Evolutionary conservation across 2,113 vertebrate genomes (phyloP).

Genomic region (Panthera uncia): DNA sequence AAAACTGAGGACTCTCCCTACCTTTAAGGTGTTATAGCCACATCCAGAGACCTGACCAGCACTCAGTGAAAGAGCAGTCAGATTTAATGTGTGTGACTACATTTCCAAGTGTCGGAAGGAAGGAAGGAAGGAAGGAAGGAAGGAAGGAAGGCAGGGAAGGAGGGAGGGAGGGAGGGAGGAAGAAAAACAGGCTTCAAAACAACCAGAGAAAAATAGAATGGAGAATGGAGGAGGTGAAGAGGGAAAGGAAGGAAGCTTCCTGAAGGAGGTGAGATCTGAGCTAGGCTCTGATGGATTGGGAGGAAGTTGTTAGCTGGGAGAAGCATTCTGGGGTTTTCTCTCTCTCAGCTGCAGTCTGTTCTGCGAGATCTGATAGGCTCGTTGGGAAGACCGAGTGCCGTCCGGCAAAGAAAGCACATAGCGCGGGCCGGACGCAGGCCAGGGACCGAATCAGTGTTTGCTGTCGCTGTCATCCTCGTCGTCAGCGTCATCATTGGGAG

Average conservation of each 20-base stretch:
- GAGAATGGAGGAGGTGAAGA: not conserved
- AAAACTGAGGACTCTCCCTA: not conserved
- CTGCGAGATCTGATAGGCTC: not conserved
- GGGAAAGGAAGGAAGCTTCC: not conserved
- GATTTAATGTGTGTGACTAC: not conserved
- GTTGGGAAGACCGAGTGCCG: not conserved
- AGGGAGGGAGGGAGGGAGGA: too few species aligned
- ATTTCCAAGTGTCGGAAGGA: not conserved
- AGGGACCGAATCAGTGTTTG: not conserved
- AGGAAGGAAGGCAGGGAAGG: too few species aligned
- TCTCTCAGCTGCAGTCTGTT: conserved; percentile 8
- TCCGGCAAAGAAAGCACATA: not conserved
- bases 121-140: not conserved
- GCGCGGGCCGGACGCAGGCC: not conserved
- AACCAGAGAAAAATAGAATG: not conserved
- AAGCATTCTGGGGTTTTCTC: not conserved
- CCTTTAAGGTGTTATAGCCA: not conserved
- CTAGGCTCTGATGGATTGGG: not conserved
- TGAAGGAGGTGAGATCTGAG: conserved; percentile 18
- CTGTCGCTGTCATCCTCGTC: not conserved
- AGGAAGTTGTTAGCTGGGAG: not conserved
- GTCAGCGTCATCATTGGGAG: not conserved
- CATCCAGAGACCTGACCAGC: not conserved
- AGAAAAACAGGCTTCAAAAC: not conserved
- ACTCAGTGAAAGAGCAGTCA: not conserved